These are phyloP conservation scores for Serilophus lunatus DNA, from an alignment of 2,113 vertebrate species.

Conservation along the genomic window DNA sequence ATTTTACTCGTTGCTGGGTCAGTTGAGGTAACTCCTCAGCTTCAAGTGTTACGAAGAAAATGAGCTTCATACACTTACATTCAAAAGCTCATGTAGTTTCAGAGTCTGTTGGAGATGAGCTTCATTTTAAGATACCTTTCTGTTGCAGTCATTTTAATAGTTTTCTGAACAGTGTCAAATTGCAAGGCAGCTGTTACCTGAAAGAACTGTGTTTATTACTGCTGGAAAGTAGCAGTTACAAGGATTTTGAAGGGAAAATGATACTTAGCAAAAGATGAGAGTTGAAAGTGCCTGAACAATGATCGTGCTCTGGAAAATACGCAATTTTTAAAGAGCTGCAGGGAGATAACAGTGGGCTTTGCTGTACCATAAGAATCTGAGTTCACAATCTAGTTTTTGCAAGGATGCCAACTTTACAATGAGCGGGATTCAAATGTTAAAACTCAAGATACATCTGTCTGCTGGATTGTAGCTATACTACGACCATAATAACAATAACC, in stretches of 20 bases:
- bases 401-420: background rate
- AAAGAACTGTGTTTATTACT: constrained; percentile 21
- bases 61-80: background rate
- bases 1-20: background rate
- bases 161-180: background rate
- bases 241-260: background rate
- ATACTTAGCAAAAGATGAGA: background rate
- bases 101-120: background rate
- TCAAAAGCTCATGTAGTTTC: background rate
- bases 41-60: constrained; percentile 1
- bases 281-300: background rate
- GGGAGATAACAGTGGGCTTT: background rate
- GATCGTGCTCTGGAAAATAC: background rate
- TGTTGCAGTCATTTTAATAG: background rate
- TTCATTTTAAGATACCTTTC: background rate
- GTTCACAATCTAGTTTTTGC: background rate
- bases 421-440: background rate
- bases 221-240: background rate
- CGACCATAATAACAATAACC: background rate
- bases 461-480: background rate
- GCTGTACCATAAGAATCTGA: background rate
- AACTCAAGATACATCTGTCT: background rate
- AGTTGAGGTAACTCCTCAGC: background rate
- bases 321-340: background rate
- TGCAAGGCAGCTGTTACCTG: background rate